Base-by-base conservation (phyloP, 2,113 vertebrate species). In the Anthoscopus minutus region DNA sequence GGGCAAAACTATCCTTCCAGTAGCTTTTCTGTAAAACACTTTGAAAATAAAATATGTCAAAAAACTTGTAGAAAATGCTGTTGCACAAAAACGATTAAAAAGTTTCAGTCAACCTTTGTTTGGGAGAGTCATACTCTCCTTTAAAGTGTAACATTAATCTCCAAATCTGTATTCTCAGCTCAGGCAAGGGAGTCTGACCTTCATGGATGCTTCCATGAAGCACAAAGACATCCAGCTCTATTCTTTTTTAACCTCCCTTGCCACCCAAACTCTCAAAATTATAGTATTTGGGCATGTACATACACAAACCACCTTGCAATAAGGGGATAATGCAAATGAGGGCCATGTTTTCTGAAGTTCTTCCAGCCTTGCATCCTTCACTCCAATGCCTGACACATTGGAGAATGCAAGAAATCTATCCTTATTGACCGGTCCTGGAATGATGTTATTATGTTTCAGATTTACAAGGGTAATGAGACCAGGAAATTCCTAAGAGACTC, bases 391-490 rank as follows among this genome's bases (percentile, higher is more conserved):
- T 21, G 93, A 77, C 83, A 95, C 71, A 80, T 60, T 0, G 7
- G 64, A 92, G 94, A 93, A 64, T 13, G 7, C 50, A 90, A 96
- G 94, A 97, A 97, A 86, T 92, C 86, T 64, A 71, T 92, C 92
- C 94, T 78, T 94, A 97, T 93, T 74, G 91, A 98, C 91, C 96
- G 83, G 54, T 97, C 96, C 97, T 97, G 97, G 94, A 97, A 94
- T 33, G 19, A 80, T 8, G 35, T 77, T 97, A 98, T 96, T 96
- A 60, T 53, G 57, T 98, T 98, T 98, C 98, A 98, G 86, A 98
- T 96, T 96, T 97, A 98, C 97, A 96, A 98, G 82, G 96, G 94
- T 94, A 96, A 89, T 92, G 95, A 97, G 97, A 95, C 61, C 70
- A 93, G 78, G 57, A 60, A 78, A 93, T 77, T 97, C 96, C 97